phyloP scores from a whole-genome alignment of 2,113 vertebrate genomes.

The Podarcis raffonei region DNA sequence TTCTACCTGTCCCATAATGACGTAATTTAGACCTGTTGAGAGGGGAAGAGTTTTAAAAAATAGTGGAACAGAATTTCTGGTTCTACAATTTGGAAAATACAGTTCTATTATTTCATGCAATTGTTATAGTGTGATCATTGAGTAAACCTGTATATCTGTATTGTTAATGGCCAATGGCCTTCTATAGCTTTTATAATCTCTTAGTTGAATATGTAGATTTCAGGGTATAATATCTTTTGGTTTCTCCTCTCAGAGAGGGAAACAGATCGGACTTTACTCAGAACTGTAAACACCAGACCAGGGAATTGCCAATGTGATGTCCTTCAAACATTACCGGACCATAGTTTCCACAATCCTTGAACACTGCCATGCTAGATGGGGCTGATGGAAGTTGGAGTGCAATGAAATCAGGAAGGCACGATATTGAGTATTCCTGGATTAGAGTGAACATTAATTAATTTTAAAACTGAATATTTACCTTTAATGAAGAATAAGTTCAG shows the following conservation, averaged over 20 bases:
- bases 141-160: not conserved
- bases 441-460: not conserved
- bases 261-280: not conserved
- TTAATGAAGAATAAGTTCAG: not conserved
- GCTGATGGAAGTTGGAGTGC: too few relatives aligned
- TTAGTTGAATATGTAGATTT: too few relatives aligned
- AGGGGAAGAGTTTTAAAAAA: slow-evolving; percentile 36
- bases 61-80: not conserved
- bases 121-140: not conserved
- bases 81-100: not conserved
- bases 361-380: too few relatives aligned
- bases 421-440: too few relatives aligned
- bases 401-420: too few relatives aligned
- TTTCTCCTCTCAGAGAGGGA: not conserved
- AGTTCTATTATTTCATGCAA: not conserved
- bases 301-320: too few relatives aligned
- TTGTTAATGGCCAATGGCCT: not conserved
- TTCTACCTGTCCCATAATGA: slow-evolving; percentile 95
- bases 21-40: slow-evolving; percentile 92
- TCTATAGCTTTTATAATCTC: not conserved
- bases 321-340: too few relatives aligned
- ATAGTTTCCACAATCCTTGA: too few relatives aligned
- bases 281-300: not conserved
- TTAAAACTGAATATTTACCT: not conserved
- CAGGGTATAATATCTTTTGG: not conserved